These are phyloP conservation scores for Eleginops maclovinus DNA, from an alignment of 2,113 vertebrate genomes.

Conservation along the genomic window DNA sequence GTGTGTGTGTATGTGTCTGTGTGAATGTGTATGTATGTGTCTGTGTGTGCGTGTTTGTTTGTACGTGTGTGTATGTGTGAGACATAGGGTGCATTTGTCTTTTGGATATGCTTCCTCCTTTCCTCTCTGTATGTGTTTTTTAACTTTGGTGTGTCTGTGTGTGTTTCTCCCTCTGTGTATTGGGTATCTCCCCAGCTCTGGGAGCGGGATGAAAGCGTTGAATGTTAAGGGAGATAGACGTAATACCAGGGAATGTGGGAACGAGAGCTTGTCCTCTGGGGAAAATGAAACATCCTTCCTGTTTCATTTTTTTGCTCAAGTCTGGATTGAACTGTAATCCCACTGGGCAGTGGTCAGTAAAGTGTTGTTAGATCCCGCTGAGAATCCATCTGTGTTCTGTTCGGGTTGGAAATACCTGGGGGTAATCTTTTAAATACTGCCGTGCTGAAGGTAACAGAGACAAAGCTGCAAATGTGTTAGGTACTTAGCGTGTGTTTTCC, in stretches of 20 bases:
- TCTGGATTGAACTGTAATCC: slow-evolving; percentile 61
- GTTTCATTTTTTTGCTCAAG: slow-evolving; percentile 57
- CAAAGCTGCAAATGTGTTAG: slow-evolving; percentile 17
- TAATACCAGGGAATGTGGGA: slow-evolving; percentile 42
- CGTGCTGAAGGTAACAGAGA: slow-evolving; percentile 24
- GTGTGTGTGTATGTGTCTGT: slow-evolving; percentile 39
- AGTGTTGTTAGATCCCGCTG: slow-evolving; percentile 65
- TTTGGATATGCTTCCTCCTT: slow-evolving; percentile 14
- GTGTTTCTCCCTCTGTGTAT: slow-evolving; percentile 31
- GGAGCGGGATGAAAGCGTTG: slow-evolving; percentile 58
- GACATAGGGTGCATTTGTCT: not conserved
- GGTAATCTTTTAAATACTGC: slow-evolving; percentile 54
- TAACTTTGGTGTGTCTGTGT: slow-evolving; percentile 28
- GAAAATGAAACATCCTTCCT: slow-evolving; percentile 58
- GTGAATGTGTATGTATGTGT: slow-evolving; percentile 7
- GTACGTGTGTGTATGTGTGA: not conserved
- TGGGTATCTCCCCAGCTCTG: slow-evolving; percentile 56
- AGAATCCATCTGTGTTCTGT: slow-evolving; percentile 39
- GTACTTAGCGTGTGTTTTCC: slow-evolving; percentile 27
- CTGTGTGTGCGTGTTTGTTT: not conserved
- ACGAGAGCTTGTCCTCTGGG: slow-evolving; percentile 23
- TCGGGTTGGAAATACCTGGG: slow-evolving; percentile 31
- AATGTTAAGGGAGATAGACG: slow-evolving; percentile 52
- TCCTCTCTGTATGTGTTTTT: slow-evolving; percentile 17
- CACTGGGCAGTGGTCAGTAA: slow-evolving; percentile 65